phyloP scores from a whole-genome alignment of 2,797 vertebrate genomes.

The Pangasius mekongensis region DNA sequence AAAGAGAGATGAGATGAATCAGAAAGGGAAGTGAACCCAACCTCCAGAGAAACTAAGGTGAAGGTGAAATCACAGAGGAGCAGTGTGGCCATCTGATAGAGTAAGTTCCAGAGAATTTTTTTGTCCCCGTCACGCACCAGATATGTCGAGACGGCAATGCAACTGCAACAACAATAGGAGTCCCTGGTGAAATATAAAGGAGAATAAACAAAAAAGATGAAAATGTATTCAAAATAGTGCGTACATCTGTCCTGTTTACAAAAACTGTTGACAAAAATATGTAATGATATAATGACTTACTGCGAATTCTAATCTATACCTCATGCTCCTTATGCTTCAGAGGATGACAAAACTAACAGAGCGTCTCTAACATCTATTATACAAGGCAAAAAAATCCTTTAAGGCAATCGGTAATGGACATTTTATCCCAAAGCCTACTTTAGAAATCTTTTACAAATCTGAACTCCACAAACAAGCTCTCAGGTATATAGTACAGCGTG shows the following conservation, averaged over 20 bases:
- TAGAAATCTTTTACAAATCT: neutral
- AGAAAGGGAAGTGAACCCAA: conserved; percentile 45
- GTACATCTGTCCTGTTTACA: conserved; percentile 6
- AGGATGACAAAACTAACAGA: conserved; percentile 6
- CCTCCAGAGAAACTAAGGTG: conserved; percentile 22
- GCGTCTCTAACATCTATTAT: conserved; percentile 5
- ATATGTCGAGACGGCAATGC: conserved; percentile 6
- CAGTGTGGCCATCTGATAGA: neutral
- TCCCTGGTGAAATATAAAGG: conserved; percentile 19
- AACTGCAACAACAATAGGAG: neutral
- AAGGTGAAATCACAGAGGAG: conserved; percentile 36
- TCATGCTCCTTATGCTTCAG: neutral
- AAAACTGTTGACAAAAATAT: conserved; percentile 7
- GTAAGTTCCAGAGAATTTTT: neutral
- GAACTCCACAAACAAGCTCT: neutral
- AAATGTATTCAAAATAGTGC: neutral
- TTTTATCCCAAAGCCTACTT: neutral
- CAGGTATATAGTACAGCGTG: neutral
- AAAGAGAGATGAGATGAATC: conserved; percentile 29
- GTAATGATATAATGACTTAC: conserved; percentile 8
- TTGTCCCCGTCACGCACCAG: conserved; percentile 10
- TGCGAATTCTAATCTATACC: neutral
- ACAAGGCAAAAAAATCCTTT: neutral
- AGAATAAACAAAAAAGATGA: conserved; percentile 22
- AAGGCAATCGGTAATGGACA: neutral